Evolutionary conservation across 2,113 vertebrate genomes (phyloP).

Genomic region (Bujurquina vittata): DNA sequence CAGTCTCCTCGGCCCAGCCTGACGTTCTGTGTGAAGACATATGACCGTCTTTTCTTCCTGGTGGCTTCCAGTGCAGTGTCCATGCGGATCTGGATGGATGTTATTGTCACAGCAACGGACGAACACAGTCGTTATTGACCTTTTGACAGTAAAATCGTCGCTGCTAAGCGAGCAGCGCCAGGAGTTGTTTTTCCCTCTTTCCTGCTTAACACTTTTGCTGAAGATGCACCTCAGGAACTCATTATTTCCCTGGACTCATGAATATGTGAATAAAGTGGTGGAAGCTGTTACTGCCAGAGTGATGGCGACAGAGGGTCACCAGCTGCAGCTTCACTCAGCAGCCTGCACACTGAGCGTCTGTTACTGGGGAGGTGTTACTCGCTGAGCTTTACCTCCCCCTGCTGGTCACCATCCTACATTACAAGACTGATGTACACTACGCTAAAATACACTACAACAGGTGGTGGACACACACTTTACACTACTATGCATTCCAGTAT

Average conservation of each 20-base stretch:
- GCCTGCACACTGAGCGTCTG: conserved; percentile 17
- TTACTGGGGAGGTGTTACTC: conserved; percentile 27
- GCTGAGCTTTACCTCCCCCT: conserved; percentile 33
- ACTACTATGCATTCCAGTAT: conserved; percentile 5
- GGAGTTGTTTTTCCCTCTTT: background rate
- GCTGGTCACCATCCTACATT: conserved; percentile 42
- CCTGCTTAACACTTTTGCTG: background rate
- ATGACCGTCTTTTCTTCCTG: conserved; percentile 91
- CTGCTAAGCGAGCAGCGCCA: background rate
- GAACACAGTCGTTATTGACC: conserved; percentile 86
- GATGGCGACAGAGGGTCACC: conserved; percentile 12
- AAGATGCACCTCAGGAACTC: conserved; percentile 1
- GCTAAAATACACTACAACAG: background rate
- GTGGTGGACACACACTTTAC: background rate
- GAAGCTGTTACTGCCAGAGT: conserved; percentile 43
- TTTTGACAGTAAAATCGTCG: background rate
- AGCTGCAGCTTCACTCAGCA: background rate
- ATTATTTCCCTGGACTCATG: conserved; percentile 15
- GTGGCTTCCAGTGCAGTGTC: conserved; percentile 86
- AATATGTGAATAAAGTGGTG: background rate
- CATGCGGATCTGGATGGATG: conserved; percentile 95
- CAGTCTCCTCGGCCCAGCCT: conserved; percentile 88
- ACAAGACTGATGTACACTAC: conserved; percentile 27
- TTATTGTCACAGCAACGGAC: conserved; percentile 89
- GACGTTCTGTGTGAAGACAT: conserved; percentile 93